Evolutionary conservation across 2,113 vertebrate species (phyloP), one percentile per base, ranked within the genome.

Genomic region (Nothoprocta perdicaria): DNA sequence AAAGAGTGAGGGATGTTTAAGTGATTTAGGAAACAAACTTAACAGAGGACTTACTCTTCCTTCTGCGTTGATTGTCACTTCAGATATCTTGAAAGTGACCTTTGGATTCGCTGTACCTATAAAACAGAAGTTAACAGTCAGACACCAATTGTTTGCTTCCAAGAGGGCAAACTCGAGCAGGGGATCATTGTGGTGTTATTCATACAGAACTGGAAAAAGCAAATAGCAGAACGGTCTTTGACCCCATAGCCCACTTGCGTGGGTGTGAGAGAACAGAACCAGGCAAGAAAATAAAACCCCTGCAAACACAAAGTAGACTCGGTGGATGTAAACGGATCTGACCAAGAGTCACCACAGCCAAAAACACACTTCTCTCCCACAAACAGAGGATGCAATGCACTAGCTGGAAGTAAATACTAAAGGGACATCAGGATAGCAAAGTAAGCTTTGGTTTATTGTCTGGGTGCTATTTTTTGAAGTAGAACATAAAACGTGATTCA

Each of bases 71-170:
- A 98, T 87, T 31, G 92, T 96, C 91, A 98, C 97, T 96, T 98
- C 98, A 21, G 98, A 98, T 72, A 98, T 95, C 97, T 98, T 98
- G 96, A 98, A 98, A 94, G 98, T 98, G 94, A 98, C 97, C 97
- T 98, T 98, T 91, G 98, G 98, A 94, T 98, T 98, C 93, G 98
- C 97, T 66, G 98, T 98, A 79, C 98, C 98, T 98, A 85, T 85
- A 91, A 86, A 96, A 96, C n/a, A 94, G 69, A 95, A 80, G 83
- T 82, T 27, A 95, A 71, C 10, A 94, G 73, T 94, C 66, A 95
- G 61, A 29, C 41, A 88, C 31, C 17, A 17, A 35, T 50, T 81
- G 68, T 79, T 87, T 83, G 72, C 52, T 84, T 80, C 55, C 48
- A 74, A 63, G n/a, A 74, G 41, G 61, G 43, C 76, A 91, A 40